phyloP scores from a whole-genome alignment of 1,140 invertebrate species.

The Ceratina australensis region DNA sequence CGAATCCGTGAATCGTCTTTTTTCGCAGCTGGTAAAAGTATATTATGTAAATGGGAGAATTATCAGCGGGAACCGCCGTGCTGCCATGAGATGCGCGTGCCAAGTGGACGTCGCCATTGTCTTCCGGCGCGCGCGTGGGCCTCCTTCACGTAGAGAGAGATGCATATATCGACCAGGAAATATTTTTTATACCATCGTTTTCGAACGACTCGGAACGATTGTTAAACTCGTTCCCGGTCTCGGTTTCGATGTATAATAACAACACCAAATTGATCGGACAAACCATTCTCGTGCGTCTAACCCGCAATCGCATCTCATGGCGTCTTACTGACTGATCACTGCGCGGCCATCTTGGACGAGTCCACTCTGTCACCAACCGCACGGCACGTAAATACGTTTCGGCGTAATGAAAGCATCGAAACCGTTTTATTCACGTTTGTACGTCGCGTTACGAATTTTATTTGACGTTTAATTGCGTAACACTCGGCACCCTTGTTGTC shows the following conservation, averaged over 20 bases:
- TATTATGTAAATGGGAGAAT: slow-evolving; percentile 66
- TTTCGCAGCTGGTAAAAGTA: slow-evolving; percentile 1
- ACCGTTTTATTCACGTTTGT: slow-evolving; percentile 1
- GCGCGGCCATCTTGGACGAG: slow-evolving; percentile 76
- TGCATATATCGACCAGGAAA: background rate
- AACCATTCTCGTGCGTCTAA: slow-evolving; percentile 8
- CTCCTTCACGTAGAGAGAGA: too few species aligned
- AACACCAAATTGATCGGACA: background rate
- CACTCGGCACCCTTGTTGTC: background rate
- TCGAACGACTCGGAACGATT: background rate
- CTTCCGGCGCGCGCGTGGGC: slow-evolving; percentile 56
- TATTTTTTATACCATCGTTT: background rate
- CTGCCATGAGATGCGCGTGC: slow-evolving; percentile 66
- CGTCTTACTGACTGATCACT: slow-evolving; percentile 53
- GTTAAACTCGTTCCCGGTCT: background rate
- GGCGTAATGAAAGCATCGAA: slow-evolving; percentile 4
- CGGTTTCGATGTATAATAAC: background rate
- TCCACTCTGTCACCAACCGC: slow-evolving; percentile 70
- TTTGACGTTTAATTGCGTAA: slow-evolving; percentile 6
- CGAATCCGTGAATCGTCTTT: background rate
- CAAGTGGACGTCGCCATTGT: slow-evolving; percentile 73
- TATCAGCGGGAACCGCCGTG: slow-evolving; percentile 46
- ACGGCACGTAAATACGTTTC: slow-evolving; percentile 30
- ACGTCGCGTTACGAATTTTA: slow-evolving; percentile 33
- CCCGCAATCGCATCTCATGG: slow-evolving; percentile 19